Base-by-base conservation (phyloP, 2,113 vertebrate species). In the Austrofundulus limnaeus region DNA sequence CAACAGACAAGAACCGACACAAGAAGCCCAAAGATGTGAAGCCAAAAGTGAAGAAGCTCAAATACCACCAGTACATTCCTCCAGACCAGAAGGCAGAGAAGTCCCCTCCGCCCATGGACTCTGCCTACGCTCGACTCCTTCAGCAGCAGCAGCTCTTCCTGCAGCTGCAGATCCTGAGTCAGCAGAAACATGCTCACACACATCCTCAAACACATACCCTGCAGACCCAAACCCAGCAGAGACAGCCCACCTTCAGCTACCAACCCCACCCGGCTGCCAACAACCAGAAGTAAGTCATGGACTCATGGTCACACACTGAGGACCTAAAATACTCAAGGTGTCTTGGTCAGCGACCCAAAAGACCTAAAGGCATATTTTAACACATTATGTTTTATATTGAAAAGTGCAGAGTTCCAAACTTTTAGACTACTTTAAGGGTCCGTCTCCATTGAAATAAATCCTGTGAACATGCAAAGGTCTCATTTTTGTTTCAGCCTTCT, bases 11-110 rank as follows among this genome's bases (percentile, higher is more conserved):
- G 84, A 96, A 96, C 90, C 94, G 97, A 2, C 95, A 98, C 92
- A 99, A 99, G 85, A 99, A 99, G 76, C 95, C 96, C 78, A 99
- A 99, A 87, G 97, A 99, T 80, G 92, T 95, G 84, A 99, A 98
- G 82, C 97, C 97, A 0, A 99, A 99, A 78, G 96, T 99, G 84
- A 98, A 96, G 90, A 99, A 99, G 83, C 94, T 99, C n/a, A 99
- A 99, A 69, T 99, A 99, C 72, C 97, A 99, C 80, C 97, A 99
- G 89, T 99, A 99, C 87, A 98, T 99, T 80, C 97, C 97, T 16
- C 97, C 97, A 0, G 97, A 99, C 86, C 97, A 99, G 92, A 99
- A 99, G 84, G 94, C 93, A 0, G 97, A 99, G 88, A 97, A 96
- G 82, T 98, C 95, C 2, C 96, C 96, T 24, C 96, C 97, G 0